phyloP scores from a whole-genome alignment of 2,888 invertebrate species.

The Scaptomyza flava region DNA sequence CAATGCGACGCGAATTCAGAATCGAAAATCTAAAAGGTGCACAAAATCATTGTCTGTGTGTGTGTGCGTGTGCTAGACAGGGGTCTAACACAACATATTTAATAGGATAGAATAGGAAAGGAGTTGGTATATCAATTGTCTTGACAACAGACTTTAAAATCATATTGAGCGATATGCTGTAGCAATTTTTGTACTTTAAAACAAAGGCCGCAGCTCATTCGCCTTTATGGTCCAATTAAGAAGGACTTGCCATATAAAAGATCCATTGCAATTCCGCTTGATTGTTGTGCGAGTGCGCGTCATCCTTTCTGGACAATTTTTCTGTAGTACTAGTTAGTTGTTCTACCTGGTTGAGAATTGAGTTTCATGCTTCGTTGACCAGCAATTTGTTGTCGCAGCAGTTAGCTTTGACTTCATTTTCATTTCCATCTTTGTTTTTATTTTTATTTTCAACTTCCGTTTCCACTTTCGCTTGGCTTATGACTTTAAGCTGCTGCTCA shows the following conservation, averaged over 20 bases:
- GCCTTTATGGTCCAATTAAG: conserved; percentile 72
- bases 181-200: conserved; percentile 42
- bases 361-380: conserved; percentile 68
- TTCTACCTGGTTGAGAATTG: conserved; percentile 60
- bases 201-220: conserved; percentile 26
- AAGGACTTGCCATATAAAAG: conserved; percentile 39
- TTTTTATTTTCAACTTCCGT: conserved; percentile 12
- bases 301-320: conserved; percentile 14
- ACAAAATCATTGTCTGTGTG: background rate
- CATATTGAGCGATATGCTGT: conserved; percentile 49
- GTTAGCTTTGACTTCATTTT: conserved; percentile 61
- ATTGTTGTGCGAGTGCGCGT: conserved; percentile 24
- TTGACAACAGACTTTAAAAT: conserved; percentile 53
- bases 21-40: conserved; percentile 33
- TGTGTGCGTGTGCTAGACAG: conserved; percentile 21
- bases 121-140: conserved; percentile 63
- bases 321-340: conserved; percentile 17
- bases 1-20: conserved; percentile 51
- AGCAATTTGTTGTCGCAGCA: conserved; percentile 76
- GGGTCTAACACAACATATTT: conserved; percentile 6
- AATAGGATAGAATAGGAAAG: conserved; percentile 1
- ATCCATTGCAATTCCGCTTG: conserved; percentile 29
- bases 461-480: conserved; percentile 26
- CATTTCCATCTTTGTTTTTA: conserved; percentile 14
- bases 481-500: conserved; percentile 54